Evolutionary conservation across 2,797 vertebrate species (phyloP).

Genomic region (Syncerus caffer): DNA sequence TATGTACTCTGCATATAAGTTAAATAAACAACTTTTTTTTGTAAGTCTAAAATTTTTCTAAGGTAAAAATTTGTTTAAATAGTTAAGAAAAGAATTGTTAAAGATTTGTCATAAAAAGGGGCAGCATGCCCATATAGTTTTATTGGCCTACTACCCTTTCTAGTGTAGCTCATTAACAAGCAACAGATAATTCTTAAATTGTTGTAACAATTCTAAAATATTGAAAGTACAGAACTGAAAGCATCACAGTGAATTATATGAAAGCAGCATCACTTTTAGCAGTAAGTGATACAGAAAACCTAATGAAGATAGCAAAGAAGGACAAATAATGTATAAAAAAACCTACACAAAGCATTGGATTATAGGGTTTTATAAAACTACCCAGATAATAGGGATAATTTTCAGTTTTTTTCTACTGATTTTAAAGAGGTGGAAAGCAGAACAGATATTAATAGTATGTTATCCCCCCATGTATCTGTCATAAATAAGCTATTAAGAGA

Average conservation of each 20-base stretch:
- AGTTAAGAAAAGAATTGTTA: background rate
- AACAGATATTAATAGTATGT: background rate
- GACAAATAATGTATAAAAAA: background rate
- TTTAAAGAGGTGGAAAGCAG: background rate
- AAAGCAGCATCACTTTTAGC: background rate
- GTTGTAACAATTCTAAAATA: background rate
- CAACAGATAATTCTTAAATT: background rate
- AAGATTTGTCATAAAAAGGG: background rate
- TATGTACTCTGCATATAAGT: background rate
- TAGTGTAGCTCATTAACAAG: background rate
- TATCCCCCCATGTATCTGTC: background rate
- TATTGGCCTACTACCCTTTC: background rate
- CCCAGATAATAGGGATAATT: background rate
- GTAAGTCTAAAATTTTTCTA: background rate
- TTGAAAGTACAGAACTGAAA: background rate
- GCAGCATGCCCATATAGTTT: background rate
- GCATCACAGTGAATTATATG: background rate
- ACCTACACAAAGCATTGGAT: background rate
- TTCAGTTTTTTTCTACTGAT: conserved; percentile 15
- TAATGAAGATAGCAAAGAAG: background rate
- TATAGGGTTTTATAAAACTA: conserved; percentile 22
- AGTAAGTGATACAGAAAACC: background rate
- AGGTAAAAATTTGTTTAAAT: background rate
- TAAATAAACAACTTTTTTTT: background rate
- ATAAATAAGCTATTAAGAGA: conserved; percentile 14